Evolutionary conservation across 1,140 invertebrate genomes (phyloP).

Genomic region (Ditylenchus dipsaci): DNA sequence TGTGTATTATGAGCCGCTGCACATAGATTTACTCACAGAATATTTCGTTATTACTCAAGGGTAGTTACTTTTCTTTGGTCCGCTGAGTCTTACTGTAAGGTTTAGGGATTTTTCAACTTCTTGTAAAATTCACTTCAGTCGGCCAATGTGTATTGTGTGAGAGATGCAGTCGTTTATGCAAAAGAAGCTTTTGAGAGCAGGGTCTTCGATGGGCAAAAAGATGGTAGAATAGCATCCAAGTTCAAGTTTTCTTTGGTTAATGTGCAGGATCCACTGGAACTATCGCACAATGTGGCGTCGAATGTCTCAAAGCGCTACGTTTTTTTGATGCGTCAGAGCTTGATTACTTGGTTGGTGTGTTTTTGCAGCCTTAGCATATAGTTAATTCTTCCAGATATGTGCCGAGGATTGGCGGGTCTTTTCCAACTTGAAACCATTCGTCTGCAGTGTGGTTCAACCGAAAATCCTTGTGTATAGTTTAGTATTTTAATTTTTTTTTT

Average conservation of each 20-base stretch:
- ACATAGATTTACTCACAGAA: slow-evolving; percentile 4
- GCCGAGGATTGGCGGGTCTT: background rate
- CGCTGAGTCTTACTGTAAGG: background rate
- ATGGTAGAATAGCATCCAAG: slow-evolving; percentile 18
- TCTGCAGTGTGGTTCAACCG: background rate
- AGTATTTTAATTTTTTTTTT: background rate
- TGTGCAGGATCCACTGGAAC: slow-evolving; percentile 39
- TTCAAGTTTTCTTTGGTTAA: slow-evolving; percentile 38
- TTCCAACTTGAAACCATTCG: background rate
- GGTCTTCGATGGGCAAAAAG: background rate
- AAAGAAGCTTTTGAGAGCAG: slow-evolving; percentile 17
- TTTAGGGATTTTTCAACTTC: slow-evolving; percentile 35
- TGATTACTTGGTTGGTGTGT: slow-evolving; percentile 7
- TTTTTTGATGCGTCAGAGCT: slow-evolving; percentile 17
- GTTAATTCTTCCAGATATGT: background rate
- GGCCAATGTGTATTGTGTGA: slow-evolving; percentile 15
- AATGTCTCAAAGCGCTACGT: slow-evolving; percentile 20
- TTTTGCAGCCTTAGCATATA: no score
- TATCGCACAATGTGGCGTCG: slow-evolving; percentile 37
- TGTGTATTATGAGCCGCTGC: slow-evolving; percentile 22
- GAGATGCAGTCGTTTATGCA: slow-evolving; percentile 16
- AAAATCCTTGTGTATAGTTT: background rate
- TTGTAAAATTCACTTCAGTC: slow-evolving; percentile 13
- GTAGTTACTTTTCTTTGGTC: background rate
- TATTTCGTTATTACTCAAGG: slow-evolving; percentile 17